These are phyloP conservation scores for Aphodius sticticus DNA, from an alignment of 2,888 invertebrate genomes.

Conservation along the genomic window DNA sequence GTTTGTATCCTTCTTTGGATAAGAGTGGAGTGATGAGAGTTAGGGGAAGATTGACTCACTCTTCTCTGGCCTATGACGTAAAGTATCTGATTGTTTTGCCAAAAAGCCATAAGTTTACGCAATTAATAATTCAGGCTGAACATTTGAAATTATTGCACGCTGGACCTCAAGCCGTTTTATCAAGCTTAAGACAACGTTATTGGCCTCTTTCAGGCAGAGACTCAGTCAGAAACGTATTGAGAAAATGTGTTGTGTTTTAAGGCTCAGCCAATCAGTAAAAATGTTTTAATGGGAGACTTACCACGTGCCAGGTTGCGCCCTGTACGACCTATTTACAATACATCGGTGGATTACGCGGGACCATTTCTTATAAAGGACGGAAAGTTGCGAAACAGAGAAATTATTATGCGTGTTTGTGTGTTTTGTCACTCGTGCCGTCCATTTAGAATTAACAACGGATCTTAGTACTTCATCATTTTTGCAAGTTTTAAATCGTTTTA, in stretches of 20 bases:
- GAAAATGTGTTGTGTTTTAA: slow-evolving; percentile 40
- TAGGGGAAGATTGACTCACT: slow-evolving; percentile 39
- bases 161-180: slow-evolving; percentile 39
- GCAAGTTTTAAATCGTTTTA: neutral
- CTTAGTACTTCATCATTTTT: neutral
- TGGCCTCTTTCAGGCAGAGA: slow-evolving; percentile 35
- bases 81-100: slow-evolving; percentile 40
- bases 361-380: slow-evolving; percentile 39
- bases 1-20: slow-evolving; percentile 37
- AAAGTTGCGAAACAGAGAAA: slow-evolving; percentile 30
- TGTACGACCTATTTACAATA: slow-evolving; percentile 36
- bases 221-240: slow-evolving; percentile 36
- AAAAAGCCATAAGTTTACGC: slow-evolving; percentile 26
- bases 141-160: slow-evolving; percentile 38
- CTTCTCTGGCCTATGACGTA: slow-evolving; percentile 31
- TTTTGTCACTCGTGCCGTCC: too few relatives aligned
- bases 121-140: slow-evolving; percentile 34
- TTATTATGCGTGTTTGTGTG: slow-evolving; percentile 30
- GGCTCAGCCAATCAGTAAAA: slow-evolving; percentile 32
- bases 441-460: too few relatives aligned
- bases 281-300: slow-evolving; percentile 42
- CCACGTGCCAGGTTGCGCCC: slow-evolving; percentile 33
- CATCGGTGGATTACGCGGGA: slow-evolving; percentile 43
- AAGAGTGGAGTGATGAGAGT: slow-evolving; percentile 36
- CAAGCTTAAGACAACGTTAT: slow-evolving; percentile 36